Percentiles rank a stretch among this genome's conserved stretches.
Evolutionary conservation across 2,888 invertebrate genomes (phyloP).

Genomic region (Brenthis daphne): DNA sequence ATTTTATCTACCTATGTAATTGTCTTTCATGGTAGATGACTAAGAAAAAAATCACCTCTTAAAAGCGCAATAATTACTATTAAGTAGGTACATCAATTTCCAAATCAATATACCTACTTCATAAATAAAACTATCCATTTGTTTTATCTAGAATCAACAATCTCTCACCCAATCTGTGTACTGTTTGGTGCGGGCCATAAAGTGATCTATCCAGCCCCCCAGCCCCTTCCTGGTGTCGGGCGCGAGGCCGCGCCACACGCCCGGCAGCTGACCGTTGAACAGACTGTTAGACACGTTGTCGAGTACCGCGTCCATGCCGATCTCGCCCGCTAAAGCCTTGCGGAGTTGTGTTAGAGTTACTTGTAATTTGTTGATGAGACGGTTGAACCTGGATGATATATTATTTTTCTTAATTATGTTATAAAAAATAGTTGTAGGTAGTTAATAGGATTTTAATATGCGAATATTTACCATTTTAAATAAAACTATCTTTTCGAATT

Average conservation of each 20-base stretch:
- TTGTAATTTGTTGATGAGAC: slow-evolving; percentile 86
- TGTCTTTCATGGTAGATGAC: no score
- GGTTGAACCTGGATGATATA: slow-evolving; percentile 84
- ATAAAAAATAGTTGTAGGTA: no score
- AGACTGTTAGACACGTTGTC: slow-evolving; percentile 92
- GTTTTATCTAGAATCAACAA: no score
- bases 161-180: slow-evolving; percentile 87
- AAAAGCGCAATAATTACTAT: no score
- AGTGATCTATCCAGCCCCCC: slow-evolving; percentile 95
- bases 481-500: no score
- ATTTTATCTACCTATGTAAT: no score
- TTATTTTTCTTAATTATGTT: not conserved
- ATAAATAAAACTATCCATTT: no score
- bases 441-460: no score
- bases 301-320: slow-evolving; percentile 93
- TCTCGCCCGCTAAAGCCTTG: slow-evolving; percentile 94
- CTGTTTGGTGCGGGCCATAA: slow-evolving; percentile 86
- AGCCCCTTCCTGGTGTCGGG: slow-evolving; percentile 93
- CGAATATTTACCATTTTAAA: no score
- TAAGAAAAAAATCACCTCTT: no score
- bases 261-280: slow-evolving; percentile 92
- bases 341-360: slow-evolving; percentile 87
- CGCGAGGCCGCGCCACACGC: slow-evolving; percentile 89
- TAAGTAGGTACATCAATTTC: no score
- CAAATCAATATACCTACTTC: no score